Evolutionary conservation across 2,113 vertebrate genomes (phyloP).

Genomic region (Oreochromis aureus): DNA sequence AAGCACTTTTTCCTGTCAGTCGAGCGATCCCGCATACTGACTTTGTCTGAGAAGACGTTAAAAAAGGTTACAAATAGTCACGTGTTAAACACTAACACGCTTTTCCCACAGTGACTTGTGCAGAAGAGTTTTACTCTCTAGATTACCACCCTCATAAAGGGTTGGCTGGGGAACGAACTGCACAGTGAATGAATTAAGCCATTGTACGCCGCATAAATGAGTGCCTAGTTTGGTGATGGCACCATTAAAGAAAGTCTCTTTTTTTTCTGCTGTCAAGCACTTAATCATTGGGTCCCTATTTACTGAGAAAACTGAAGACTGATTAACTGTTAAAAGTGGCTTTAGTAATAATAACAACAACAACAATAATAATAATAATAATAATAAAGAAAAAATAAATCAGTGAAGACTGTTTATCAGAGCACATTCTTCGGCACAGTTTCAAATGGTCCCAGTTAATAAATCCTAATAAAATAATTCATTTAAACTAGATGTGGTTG

Average conservation of each 20-base stretch:
- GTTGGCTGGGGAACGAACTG: background rate
- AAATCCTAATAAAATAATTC: background rate
- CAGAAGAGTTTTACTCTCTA: background rate
- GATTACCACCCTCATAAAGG: background rate
- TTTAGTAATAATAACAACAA: background rate
- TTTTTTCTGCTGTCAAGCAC: background rate
- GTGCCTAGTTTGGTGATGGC: slow-evolving; percentile 37
- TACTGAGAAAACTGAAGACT: background rate
- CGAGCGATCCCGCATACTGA: background rate
- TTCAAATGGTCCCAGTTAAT: background rate
- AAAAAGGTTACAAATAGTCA: background rate
- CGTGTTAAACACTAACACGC: background rate
- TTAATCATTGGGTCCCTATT: background rate
- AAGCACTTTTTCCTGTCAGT: background rate
- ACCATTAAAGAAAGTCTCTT: slow-evolving; percentile 12
- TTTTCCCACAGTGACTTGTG: background rate
- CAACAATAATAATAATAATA: background rate
- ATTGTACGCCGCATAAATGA: slow-evolving; percentile 45
- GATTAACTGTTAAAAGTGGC: background rate
- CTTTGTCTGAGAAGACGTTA: background rate
- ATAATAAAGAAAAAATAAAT: background rate
- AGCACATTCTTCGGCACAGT: background rate
- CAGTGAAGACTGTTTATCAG: background rate
- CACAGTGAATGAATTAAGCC: slow-evolving; percentile 28
- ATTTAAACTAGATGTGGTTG: background rate